Percentiles rank a stretch among this genome's conserved stretches.
These are phyloP conservation scores for Ganaspis sp. DNA, from an alignment of 1,140 invertebrate species.

Conservation along the genomic window DNA sequence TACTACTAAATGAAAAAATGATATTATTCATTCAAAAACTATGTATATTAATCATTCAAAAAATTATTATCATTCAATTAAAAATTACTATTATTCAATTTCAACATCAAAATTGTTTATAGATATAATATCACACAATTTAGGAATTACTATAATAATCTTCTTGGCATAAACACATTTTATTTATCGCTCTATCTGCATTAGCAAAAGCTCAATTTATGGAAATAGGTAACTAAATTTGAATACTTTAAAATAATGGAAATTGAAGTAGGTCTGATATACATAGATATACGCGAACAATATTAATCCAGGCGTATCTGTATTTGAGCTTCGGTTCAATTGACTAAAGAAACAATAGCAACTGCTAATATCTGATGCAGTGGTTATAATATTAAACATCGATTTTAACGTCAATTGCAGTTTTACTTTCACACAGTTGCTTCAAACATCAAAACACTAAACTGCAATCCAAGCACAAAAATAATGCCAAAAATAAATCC, in stretches of 20 bases:
- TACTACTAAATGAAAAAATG: too few relatives aligned
- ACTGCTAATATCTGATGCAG: not conserved
- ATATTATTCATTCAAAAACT: too few relatives aligned
- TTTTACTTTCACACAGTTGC: not conserved
- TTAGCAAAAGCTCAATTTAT: not conserved
- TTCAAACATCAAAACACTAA: not conserved
- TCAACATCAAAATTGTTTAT: too few relatives aligned
- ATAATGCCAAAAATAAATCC: not conserved
- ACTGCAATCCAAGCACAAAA: not conserved
- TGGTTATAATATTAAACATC: slow-evolving; percentile 10
- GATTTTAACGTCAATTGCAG: slow-evolving; percentile 19
- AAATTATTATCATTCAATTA: too few relatives aligned
- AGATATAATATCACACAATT: too few relatives aligned
- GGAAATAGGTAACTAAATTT: not conserved
- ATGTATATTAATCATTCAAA: too few relatives aligned
- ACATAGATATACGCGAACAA: not conserved
- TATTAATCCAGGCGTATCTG: not conserved
- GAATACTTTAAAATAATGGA: not conserved
- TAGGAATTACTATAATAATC: too few relatives aligned
- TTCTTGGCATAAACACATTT: too few relatives aligned
- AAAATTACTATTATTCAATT: too few relatives aligned
- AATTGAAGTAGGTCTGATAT: not conserved
- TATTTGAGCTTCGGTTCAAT: not conserved
- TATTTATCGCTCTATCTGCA: not conserved
- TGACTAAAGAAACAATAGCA: not conserved